A percentile compares a stretch with the other conserved stretches of the same genome.
phyloP scores from a whole-genome alignment of 2,888 invertebrate genomes.

The Clitarchus hookeri region DNA sequence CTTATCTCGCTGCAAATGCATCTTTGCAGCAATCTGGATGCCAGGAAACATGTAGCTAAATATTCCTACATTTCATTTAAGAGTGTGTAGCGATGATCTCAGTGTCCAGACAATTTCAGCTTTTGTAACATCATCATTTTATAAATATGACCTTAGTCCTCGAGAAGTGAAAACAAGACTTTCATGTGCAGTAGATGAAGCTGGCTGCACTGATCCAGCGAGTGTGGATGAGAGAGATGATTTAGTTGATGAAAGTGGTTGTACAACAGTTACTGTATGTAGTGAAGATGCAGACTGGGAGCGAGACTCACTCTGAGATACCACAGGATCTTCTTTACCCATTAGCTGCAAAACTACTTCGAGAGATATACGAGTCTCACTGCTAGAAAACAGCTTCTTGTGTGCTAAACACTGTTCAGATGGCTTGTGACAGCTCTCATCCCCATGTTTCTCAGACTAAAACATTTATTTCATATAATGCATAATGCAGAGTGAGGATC shows the following conservation, averaged over 20 bases:
- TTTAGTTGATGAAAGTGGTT: neutral
- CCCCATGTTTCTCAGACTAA: too few species aligned
- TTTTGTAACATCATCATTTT: neutral
- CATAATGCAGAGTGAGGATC: too few species aligned
- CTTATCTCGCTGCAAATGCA: neutral
- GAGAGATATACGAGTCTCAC: neutral
- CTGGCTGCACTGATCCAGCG: neutral
- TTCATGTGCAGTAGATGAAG: too few species aligned
- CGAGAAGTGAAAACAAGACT: neutral
- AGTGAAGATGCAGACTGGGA: neutral
- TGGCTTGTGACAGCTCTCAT: neutral
- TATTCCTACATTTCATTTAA: neutral
- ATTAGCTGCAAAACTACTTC: neutral
- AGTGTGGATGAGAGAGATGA: neutral
- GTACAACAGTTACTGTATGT: neutral
- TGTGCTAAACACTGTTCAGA: neutral
- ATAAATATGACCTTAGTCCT: neutral
- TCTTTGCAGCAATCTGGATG: neutral
- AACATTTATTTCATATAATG: too few species aligned
- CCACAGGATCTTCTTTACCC: neutral
- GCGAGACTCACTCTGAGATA: neutral
- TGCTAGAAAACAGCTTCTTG: neutral
- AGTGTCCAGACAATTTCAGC: neutral
- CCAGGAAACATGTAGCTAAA: neutral
- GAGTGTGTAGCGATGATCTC: neutral